Conservation (phyloP, 2,113 vertebrate species). For the human (Homo sapiens) region DNA sequence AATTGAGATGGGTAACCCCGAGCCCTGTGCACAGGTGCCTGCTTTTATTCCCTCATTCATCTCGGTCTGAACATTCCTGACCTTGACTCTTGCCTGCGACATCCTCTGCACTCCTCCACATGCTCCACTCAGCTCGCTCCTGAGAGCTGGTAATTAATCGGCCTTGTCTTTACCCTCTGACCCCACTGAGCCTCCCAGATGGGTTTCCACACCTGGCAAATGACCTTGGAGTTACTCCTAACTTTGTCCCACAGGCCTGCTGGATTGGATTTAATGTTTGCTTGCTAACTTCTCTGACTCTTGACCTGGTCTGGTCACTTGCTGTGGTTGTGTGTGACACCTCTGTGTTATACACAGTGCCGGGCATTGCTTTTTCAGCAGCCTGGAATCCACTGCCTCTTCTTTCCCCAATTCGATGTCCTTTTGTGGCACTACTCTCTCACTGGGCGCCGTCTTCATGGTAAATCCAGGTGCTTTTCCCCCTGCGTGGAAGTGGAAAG, state of each 20-base stretch:
- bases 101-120: background rate
- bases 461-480: too few species aligned
- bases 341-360: fast-evolving
- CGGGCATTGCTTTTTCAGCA: background rate
- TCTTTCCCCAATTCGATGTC: background rate
- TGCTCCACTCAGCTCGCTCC: background rate
- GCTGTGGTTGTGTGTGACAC: background rate
- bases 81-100: background rate
- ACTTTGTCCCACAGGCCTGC: background rate
- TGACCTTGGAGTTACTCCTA: slow-evolving; percentile 10
- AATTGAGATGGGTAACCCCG: background rate
- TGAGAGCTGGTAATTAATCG: background rate
- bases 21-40: background rate
- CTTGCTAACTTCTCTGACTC: background rate
- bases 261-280: background rate
- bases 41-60: background rate
- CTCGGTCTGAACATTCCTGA: background rate
- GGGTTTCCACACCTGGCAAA: slow-evolving; percentile 21
- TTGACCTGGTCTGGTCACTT: background rate
- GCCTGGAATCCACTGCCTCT: background rate
- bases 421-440: background rate
- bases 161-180: slow-evolving; percentile 10
- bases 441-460: background rate
- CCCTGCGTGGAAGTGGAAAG: fast-evolving
- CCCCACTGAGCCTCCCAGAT: background rate